phyloP scores from a whole-genome alignment of 2,113 vertebrate species.

The Paraplagusia blochii region DNA sequence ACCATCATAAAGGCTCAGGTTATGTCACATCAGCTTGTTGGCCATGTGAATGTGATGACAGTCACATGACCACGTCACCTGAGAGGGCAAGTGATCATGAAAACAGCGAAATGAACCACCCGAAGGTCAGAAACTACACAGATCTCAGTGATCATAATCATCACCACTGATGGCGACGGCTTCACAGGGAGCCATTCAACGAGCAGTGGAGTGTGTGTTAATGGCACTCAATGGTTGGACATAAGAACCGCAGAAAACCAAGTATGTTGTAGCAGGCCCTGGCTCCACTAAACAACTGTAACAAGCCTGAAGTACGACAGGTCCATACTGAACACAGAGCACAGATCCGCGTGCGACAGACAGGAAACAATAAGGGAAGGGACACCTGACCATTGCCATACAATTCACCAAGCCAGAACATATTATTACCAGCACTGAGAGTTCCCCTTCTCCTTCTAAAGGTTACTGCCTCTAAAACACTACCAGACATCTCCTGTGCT shows the following conservation, averaged over 20 bases:
- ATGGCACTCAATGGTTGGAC: background rate
- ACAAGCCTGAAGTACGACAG: conserved; percentile 18
- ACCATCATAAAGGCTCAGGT: conserved; percentile 28
- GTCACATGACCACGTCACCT: conserved; percentile 5
- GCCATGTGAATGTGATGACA: conserved; percentile 12
- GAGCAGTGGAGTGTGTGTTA: background rate
- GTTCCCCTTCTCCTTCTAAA: background rate
- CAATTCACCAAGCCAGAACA: conserved; percentile 9
- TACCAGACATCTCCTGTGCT: conserved; percentile 27
- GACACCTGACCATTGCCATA: conserved; percentile 5
- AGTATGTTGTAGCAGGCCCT: background rate
- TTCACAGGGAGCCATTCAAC: background rate
- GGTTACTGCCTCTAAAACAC: conserved; percentile 28
- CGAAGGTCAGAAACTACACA: conserved; percentile 6
- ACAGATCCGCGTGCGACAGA: background rate
- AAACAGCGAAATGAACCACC: conserved; percentile 19
- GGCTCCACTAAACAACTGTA: conserved; percentile 10
- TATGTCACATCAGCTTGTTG: conserved; percentile 29
- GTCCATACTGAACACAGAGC: conserved; percentile 1
- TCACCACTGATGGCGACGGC: background rate
- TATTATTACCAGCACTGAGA: conserved; percentile 3
- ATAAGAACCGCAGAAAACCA: background rate
- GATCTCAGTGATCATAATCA: background rate
- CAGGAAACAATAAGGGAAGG: conserved; percentile 10
- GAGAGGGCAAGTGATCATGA: conserved; percentile 13